Percentiles rank a stretch among this genome's conserved stretches.
These are phyloP conservation scores for Regulus satrapa DNA, from an alignment of 2,113 vertebrate species.

Conservation along the genomic window DNA sequence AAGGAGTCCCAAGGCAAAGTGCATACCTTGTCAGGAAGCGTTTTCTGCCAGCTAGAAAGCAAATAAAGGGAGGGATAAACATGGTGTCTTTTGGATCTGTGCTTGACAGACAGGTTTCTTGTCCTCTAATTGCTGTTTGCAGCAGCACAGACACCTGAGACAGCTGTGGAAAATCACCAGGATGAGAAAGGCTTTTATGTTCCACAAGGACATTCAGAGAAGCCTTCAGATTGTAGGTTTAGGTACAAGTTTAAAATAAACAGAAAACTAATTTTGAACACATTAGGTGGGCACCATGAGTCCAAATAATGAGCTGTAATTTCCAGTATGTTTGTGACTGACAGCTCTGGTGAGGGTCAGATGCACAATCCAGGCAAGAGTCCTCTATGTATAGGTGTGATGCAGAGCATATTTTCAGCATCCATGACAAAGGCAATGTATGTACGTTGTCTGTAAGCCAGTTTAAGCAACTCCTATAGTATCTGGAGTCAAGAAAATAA, in stretches of 20 bases:
- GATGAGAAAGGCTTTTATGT: not conserved
- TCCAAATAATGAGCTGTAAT: not conserved
- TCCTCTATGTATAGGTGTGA: not conserved
- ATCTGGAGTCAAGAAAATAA: not conserved
- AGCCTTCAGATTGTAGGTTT: not conserved
- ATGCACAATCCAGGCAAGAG: not conserved
- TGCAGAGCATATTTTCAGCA: not conserved
- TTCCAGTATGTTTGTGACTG: not conserved
- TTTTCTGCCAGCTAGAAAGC: not conserved
- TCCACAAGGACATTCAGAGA: not conserved
- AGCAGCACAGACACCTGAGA: not conserved
- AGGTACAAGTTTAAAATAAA: not conserved
- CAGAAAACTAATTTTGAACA: not conserved
- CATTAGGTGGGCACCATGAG: not conserved
- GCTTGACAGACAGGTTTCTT: conserved; percentile 2
- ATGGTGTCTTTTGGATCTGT: not conserved
- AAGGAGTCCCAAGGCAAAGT: not conserved
- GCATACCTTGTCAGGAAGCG: not conserved
- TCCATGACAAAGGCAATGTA: not conserved
- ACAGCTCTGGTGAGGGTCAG: not conserved
- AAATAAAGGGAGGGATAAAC: not conserved
- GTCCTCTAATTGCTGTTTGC: conserved; percentile 42
- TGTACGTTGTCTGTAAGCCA: not conserved
- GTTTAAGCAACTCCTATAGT: not conserved
- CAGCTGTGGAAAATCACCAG: not conserved